Evolutionary conservation across 2,888 invertebrate genomes (phyloP), one percentile per base, ranked within the genome.

Genomic region (Atherix ibis): DNA sequence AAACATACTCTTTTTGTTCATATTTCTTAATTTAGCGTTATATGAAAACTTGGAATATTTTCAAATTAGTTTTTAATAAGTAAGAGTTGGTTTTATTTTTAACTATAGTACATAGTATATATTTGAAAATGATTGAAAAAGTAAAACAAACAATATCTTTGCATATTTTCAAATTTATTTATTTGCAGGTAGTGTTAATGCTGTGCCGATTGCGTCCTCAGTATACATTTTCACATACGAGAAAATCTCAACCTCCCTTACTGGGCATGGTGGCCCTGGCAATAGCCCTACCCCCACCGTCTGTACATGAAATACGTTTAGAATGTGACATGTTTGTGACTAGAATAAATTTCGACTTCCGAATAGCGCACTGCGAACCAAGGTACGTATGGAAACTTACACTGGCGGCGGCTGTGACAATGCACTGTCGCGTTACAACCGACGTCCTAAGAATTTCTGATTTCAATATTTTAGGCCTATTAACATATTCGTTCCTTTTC

Each of bases 281-380:
- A 45, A 92, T 95, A 47, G 95, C 94, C 8, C 67, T 95, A 45
- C 95, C 95, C 29, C 94, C 95, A 9, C 94, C 95, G 9, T 92
- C 91, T 43, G 89, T 95, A 44, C 92, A 95, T 57, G 95, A 95
- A 66, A 89, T 94, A 49, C 75, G 92, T 47, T 69, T 95, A 48
- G 94, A 94, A 62, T 76, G 84, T 35, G 89, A 89, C 57, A 88
- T 88, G 87, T 95, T 95, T 63, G 94, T 95, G 49, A 94, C 89
- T 40, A 75, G 92, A 53, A 83, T 95, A 52, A 88, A 82, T 59
- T 91, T 94, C 51, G 91, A 94, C 64, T 89, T 95, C 65, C 77
- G 85, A 66, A 83, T 95, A 69, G 88, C 91, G 42, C 94, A 95
- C 62, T 94, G 94, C 58, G 95, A 95, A 60, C 92, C 94, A 53